Conservation (phyloP, 1,140 invertebrate species). For the Idris sp. region DNA sequence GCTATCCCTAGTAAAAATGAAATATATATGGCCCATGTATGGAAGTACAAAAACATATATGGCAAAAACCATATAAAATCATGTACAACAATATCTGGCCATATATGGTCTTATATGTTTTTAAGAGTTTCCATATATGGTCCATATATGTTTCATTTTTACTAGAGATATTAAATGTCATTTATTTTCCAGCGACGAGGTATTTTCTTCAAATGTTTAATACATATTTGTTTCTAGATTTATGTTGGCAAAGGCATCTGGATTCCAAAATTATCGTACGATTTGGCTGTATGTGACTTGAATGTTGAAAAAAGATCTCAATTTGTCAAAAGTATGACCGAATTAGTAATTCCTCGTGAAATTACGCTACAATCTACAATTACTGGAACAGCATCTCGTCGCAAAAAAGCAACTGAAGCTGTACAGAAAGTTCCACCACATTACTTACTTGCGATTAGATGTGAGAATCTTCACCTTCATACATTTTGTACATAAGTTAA, state of each 20-base stretch:
- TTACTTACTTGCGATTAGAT: constrained; percentile 5
- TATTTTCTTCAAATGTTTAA: too few relatives aligned
- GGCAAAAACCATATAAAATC: too few relatives aligned
- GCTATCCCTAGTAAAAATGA: too few relatives aligned
- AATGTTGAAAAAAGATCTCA: not conserved
- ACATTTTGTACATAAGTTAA: not conserved
- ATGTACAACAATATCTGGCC: too few relatives aligned
- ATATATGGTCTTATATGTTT: too few relatives aligned
- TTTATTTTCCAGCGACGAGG: too few relatives aligned
- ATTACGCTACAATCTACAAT: constrained; percentile 11
- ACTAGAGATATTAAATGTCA: too few relatives aligned
- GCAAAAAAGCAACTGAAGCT: not conserved
- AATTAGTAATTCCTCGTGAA: constrained; percentile 19
- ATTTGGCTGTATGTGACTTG: constrained; percentile 13
- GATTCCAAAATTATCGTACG: constrained; percentile 10
- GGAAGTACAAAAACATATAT: too few relatives aligned
- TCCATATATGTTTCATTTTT: too few relatives aligned
- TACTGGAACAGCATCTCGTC: constrained; percentile 8
- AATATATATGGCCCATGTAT: too few relatives aligned
- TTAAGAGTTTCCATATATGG: too few relatives aligned
- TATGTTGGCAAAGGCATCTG: constrained; percentile 22
- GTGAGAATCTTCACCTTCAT: not conserved
- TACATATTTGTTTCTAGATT: constrained; percentile 8
- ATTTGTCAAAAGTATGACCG: constrained; percentile 6
- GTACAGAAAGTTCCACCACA: constrained; percentile 4